Conservation (phyloP, 1,140 invertebrate species). For the Ips nitidus region DNA sequence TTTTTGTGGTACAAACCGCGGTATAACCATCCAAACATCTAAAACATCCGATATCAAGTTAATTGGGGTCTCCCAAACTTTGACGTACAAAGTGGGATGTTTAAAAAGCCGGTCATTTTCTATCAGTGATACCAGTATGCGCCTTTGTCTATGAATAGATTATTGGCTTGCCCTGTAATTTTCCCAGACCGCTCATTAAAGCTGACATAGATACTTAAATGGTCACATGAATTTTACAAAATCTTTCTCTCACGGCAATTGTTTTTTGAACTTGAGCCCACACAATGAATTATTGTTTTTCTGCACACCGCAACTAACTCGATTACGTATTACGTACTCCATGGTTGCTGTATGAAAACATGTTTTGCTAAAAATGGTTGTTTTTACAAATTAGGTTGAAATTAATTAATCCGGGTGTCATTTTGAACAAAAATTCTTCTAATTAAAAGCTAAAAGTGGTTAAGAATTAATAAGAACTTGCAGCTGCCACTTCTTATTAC, state of each 20-base stretch:
- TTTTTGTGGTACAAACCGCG: too few relatives aligned
- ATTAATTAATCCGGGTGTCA: constrained; percentile 8
- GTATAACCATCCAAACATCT: too few relatives aligned
- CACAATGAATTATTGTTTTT: constrained; percentile 10
- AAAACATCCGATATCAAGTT: too few relatives aligned
- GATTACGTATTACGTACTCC: neutral
- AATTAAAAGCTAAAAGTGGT: constrained; percentile 19
- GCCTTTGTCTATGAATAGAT: constrained; percentile 36
- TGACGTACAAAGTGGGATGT: constrained; percentile 24
- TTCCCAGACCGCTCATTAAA: constrained; percentile 31
- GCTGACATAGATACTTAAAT: constrained; percentile 35
- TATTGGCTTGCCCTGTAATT: constrained; percentile 32
- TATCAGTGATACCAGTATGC: constrained; percentile 15
- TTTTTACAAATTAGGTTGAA: too few relatives aligned
- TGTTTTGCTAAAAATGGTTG: too few relatives aligned
- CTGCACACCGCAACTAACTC: too few relatives aligned
- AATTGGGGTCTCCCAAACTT: constrained; percentile 12
- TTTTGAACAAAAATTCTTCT: constrained; percentile 10
- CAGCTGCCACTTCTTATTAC: constrained; percentile 16
- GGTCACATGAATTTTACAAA: constrained; percentile 35
- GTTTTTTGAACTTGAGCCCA: constrained; percentile 26
- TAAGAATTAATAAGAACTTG: constrained; percentile 19
- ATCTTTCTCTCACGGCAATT: constrained; percentile 28
- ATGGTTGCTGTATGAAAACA: neutral
- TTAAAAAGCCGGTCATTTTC: constrained; percentile 17